Evolutionary conservation across 23 tunicate genomes (phyloP).

Genomic region (Halocynthia roretzi): DNA sequence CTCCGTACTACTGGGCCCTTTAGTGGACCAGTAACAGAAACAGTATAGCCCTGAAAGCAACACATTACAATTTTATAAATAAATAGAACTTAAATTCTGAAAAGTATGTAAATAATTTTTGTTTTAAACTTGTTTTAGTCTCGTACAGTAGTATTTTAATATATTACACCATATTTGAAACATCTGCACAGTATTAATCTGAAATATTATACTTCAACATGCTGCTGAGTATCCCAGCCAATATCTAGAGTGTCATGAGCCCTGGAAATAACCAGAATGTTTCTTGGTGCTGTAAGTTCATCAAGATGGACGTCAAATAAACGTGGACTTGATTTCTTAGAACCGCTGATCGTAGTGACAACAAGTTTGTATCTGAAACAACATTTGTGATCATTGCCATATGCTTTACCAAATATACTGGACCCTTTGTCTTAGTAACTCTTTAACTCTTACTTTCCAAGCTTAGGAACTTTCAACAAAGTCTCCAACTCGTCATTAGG

Average conservation of each 20-base stretch:
- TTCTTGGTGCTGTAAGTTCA: constrained; percentile 32
- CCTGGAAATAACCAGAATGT: background rate
- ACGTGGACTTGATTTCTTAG: constrained; percentile 26
- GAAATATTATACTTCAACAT: background rate
- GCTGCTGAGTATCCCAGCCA: background rate
- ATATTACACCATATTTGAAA: too few species aligned
- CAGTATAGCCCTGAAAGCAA: too few species aligned
- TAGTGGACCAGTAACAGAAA: too few species aligned
- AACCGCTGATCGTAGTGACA: constrained; percentile 44
- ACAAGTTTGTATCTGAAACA: constrained; percentile 32
- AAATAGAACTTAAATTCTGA: too few species aligned
- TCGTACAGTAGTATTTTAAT: too few species aligned
- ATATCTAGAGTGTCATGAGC: background rate
- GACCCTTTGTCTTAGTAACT: background rate
- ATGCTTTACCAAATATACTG: background rate
- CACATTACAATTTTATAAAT: too few species aligned
- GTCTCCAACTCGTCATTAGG: background rate
- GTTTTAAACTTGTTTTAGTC: too few species aligned
- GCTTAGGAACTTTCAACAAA: background rate
- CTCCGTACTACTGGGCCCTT: too few species aligned
- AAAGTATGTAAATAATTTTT: too few species aligned
- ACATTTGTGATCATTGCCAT: background rate
- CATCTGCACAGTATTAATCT: background rate
- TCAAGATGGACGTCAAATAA: constrained; percentile 10
- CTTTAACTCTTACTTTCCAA: constrained; percentile 37